A percentile compares a stretch with the other conserved stretches of the same genome.
phyloP scores from a whole-genome alignment of 2,113 vertebrate genomes.

The Poicephalus gulielmi region DNA sequence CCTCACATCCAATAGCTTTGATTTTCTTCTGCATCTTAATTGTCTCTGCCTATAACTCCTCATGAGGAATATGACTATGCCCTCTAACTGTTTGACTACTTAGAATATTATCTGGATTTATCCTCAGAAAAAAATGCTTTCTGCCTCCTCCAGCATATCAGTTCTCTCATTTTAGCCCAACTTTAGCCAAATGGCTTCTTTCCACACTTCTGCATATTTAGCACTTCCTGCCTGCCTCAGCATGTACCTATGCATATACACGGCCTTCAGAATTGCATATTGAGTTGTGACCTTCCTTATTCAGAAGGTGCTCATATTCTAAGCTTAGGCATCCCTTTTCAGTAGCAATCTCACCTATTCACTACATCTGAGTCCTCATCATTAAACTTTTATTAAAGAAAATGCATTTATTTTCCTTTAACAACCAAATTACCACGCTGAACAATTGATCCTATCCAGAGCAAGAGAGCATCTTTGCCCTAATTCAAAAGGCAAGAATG shows the following conservation, averaged over 20 bases:
- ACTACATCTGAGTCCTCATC: background rate
- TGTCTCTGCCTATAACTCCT: background rate
- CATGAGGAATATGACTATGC: background rate
- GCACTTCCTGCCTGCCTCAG: background rate
- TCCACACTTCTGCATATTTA: background rate
- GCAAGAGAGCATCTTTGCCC: background rate
- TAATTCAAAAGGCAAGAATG: background rate
- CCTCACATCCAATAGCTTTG: background rate
- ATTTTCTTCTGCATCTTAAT: background rate
- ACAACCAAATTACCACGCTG: background rate
- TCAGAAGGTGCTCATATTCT: background rate
- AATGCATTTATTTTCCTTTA: background rate
- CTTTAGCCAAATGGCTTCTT: background rate
- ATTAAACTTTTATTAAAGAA: background rate
- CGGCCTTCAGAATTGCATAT: background rate
- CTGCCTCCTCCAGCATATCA: background rate
- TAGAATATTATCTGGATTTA: background rate
- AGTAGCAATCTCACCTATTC: background rate
- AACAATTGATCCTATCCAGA: background rate
- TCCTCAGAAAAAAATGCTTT: background rate
- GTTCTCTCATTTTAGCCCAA: background rate
- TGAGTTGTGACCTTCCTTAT: background rate
- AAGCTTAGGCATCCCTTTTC: background rate
- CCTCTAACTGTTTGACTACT: background rate
- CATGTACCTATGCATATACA: background rate